These are phyloP conservation scores for Tricholauxania praeusta DNA, from an alignment of 2,888 invertebrate species.

Conservation along the genomic window DNA sequence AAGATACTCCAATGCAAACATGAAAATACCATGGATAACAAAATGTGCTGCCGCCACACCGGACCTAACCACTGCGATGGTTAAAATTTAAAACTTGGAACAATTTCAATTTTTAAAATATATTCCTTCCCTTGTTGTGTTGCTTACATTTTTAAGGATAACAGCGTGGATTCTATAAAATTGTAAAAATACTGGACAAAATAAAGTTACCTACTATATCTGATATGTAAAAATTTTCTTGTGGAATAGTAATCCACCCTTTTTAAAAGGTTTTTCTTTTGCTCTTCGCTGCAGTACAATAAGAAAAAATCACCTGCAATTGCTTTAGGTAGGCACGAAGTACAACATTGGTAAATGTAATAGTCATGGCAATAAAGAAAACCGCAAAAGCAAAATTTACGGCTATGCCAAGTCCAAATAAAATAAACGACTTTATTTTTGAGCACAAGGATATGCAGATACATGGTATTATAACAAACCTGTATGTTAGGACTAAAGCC, in stretches of 20 bases:
- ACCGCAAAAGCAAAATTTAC: conserved; percentile 19
- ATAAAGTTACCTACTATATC: not conserved
- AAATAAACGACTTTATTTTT: not conserved
- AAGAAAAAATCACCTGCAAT: conserved; percentile 18
- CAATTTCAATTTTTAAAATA: conserved; percentile 1
- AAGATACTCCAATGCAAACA: not conserved
- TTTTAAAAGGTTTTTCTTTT: not conserved
- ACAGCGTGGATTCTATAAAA: not conserved
- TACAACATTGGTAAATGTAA: not conserved
- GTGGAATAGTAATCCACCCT: conserved; percentile 8
- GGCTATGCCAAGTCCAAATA: not conserved
- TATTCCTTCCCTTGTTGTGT: not conserved
- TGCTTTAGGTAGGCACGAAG: conserved; percentile 6
- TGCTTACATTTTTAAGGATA: not conserved
- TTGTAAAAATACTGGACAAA: conserved; percentile 4
- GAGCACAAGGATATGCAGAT: conserved; percentile 9
- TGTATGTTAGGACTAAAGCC: too few species aligned
- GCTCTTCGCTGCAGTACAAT: too few species aligned
- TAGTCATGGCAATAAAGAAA: not conserved
- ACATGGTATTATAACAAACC: too few species aligned
- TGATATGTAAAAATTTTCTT: not conserved
- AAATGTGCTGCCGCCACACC: not conserved
- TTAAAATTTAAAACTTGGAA: conserved; percentile 1
- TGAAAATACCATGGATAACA: not conserved
- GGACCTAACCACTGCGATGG: not conserved